Base-by-base conservation (phyloP, 2,797 vertebrate genomes). In the Gadopsis marmoratus region DNA sequence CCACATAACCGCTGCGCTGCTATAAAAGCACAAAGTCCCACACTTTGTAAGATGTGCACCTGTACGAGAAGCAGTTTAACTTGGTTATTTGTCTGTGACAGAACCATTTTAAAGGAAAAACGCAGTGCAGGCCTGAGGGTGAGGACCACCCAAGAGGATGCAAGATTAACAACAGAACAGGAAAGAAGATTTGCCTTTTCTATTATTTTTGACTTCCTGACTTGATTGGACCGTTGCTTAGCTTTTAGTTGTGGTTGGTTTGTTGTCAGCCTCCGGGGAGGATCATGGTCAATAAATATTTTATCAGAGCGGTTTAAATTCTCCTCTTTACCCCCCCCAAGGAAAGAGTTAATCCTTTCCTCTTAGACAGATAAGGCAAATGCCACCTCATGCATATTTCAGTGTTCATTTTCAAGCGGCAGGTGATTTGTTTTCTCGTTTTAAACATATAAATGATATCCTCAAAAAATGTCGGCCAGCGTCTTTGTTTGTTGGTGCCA, bases 111-210 rank as follows among this genome's bases (percentile, higher is more conserved):
- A 13, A 19, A 48, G 12, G 29, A 13, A 47, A 63, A 51, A 66
- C 1, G 11, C 37, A 4, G 13, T 35, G 39, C n/a, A 9, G 29
- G 43, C 33, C 58, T 5, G n/a, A 21, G 17, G 48, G 7, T 1
- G 16, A 53, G 35, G 48, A 54, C 47, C 47, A 62, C 41, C 71
- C 71, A 63, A 13, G 37, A n/a, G 8, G 47, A 53, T 35, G 35
- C 13, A 31, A 43, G 23, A 63, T 54, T 4, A 31, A 11, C 33
- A 43, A 47, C 3, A 4, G 61, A 35, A 10, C 6, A 14, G 14
- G 10, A 31, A n/a, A 19, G 23, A 56, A 9, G 13, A n/a, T 41
- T 19, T 14, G 0, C 21, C 1, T 23, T 7, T 31, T 43, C 14
- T 21, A 1, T 45, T 7, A 11, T 23, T 23, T 45, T 56, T 6